phyloP scores from a whole-genome alignment of 2,888 invertebrate genomes.

The Atethmia centrago region DNA sequence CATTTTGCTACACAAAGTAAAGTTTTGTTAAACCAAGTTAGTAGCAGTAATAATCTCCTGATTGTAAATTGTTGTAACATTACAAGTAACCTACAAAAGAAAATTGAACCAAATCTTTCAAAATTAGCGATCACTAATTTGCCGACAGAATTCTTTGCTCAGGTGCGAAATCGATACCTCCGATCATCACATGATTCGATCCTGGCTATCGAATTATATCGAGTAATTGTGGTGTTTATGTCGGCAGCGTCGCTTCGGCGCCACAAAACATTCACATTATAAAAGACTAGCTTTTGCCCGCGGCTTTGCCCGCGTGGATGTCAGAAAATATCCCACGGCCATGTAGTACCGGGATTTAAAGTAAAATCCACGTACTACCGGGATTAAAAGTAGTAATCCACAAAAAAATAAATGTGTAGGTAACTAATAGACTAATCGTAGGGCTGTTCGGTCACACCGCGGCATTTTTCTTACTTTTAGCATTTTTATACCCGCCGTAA shows the following conservation, averaged over 20 bases:
- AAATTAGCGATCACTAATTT: conserved; percentile 49
- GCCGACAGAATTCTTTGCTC: conserved; percentile 42
- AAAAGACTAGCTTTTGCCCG: too few species aligned
- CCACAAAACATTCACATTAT: conserved; percentile 64
- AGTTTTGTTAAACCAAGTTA: background rate
- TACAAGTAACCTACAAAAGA: conserved; percentile 8
- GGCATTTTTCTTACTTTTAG: too few species aligned
- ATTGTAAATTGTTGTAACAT: background rate
- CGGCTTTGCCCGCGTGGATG: too few species aligned
- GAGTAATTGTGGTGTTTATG: conserved; percentile 70
- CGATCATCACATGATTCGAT: conserved; percentile 52
- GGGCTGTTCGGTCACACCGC: too few species aligned
- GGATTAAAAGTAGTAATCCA: too few species aligned
- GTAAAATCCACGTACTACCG: too few species aligned
- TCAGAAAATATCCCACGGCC: too few species aligned
- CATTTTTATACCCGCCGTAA: too few species aligned
- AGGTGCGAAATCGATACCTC: conserved; percentile 68
- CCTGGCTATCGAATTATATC: conserved; percentile 64
- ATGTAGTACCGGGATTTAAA: too few species aligned
- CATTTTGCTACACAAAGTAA: background rate
- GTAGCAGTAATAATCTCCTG: background rate
- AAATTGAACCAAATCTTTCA: conserved; percentile 22
- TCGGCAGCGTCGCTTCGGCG: conserved; percentile 67
- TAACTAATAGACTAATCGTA: too few species aligned
- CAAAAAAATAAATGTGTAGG: too few species aligned